Evolutionary conservation across 1,140 invertebrate genomes (phyloP).

Genomic region (Helicoverpa zea): DNA sequence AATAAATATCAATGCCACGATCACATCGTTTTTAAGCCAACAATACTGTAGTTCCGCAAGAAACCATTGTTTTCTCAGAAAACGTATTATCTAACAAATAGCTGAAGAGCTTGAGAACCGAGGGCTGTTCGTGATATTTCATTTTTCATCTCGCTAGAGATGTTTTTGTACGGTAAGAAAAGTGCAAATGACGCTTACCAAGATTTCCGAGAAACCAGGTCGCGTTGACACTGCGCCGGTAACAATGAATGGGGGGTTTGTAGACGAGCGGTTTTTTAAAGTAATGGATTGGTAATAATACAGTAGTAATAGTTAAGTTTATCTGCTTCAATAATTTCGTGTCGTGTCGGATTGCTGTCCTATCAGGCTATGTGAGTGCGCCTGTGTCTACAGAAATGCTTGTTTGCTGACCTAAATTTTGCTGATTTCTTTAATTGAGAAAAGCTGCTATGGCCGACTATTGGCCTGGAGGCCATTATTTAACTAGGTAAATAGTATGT

Average conservation of each 20-base stretch:
- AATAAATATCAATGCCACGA: conserved; percentile 10
- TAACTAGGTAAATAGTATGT: too few species aligned
- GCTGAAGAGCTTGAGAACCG: conserved; percentile 30
- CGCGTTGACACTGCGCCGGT: conserved; percentile 61
- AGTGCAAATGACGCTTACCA: conserved; percentile 79
- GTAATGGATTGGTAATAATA: background rate
- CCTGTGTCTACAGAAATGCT: too few species aligned
- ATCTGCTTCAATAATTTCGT: too few species aligned
- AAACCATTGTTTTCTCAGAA: conserved; percentile 60
- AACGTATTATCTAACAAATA: conserved; percentile 63
- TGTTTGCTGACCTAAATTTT: too few species aligned
- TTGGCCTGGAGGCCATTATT: too few species aligned
- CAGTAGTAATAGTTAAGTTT: too few species aligned
- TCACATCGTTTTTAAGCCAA: conserved; percentile 15
- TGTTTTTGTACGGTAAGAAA: conserved; percentile 75
- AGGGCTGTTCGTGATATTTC: conserved; percentile 75
- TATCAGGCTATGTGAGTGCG: too few species aligned
- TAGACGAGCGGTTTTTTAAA: conserved; percentile 56
- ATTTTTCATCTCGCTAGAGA: conserved; percentile 76
- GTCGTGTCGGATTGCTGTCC: too few species aligned
- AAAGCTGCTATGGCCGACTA: too few species aligned
- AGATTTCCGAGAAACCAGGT: conserved; percentile 75
- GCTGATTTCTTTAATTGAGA: too few species aligned
- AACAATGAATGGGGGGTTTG: conserved; percentile 57
- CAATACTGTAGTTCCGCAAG: conserved; percentile 43